These are phyloP conservation scores for Rattus rattus DNA, from an alignment of 2,113 vertebrate species.

Conservation along the genomic window DNA sequence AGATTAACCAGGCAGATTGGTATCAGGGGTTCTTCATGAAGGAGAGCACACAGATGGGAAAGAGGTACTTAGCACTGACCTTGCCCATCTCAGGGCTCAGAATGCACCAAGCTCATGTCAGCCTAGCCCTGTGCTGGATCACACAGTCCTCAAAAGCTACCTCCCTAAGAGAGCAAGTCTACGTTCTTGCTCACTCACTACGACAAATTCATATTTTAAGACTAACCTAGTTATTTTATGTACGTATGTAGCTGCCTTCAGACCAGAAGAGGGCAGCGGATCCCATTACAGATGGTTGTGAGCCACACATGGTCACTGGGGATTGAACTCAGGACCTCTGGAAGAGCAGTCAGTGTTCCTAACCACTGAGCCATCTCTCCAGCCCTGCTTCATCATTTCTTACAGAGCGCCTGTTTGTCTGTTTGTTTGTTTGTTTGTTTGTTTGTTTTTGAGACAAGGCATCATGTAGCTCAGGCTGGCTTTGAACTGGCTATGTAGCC, in stretches of 20 bases:
- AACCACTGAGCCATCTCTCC: too few species aligned
- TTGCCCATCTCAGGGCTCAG: neutral
- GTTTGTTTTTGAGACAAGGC: neutral
- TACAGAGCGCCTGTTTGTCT: neutral
- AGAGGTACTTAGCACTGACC: neutral
- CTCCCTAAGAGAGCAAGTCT: neutral
- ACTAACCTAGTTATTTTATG: too few species aligned
- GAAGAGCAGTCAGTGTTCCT: too few species aligned
- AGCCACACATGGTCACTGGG: too few species aligned
- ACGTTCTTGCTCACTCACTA: neutral
- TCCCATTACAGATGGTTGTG: too few species aligned
- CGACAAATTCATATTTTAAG: neutral
- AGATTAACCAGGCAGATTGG: neutral
- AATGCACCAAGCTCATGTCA: neutral
- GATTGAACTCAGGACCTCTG: too few species aligned
- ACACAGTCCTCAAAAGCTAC: neutral
- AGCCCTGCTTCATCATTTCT: neutral
- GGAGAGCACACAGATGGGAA: neutral
- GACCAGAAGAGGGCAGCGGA: too few species aligned
- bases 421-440: neutral
- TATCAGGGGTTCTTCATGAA: neutral
- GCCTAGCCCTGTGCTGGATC: neutral
- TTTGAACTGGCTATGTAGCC: neutral
- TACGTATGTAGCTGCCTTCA: too few species aligned
- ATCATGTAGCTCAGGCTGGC: neutral